phyloP scores from a whole-genome alignment of 2,797 vertebrate species.

The Cossypha niveicapilla region DNA sequence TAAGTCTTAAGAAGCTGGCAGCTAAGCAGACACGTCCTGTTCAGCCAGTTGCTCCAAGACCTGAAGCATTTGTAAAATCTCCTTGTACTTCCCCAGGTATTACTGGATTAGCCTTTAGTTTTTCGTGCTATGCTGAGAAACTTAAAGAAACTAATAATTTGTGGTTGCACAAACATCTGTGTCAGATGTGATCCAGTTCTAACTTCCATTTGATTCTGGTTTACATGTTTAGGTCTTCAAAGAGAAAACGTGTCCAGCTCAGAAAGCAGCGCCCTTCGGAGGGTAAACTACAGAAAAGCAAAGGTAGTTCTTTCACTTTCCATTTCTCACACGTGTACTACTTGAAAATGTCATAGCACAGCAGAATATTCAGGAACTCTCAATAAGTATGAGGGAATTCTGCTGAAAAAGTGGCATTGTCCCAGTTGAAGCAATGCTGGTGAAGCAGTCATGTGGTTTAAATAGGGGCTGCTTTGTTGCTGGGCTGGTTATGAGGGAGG shows the following conservation, averaged over 20 bases:
- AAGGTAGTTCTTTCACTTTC: slow-evolving; percentile 63
- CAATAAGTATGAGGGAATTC: not conserved
- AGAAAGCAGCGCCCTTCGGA: slow-evolving; percentile 68
- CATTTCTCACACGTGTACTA: accelerated
- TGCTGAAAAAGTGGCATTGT: not conserved
- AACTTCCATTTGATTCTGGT: not conserved
- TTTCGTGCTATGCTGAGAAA: not conserved
- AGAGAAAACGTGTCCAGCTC: slow-evolving; percentile 71
- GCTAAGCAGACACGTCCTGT: slow-evolving; percentile 95
- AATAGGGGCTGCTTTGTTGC: slow-evolving; percentile 17
- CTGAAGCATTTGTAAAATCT: slow-evolving; percentile 90
- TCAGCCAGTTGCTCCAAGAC: slow-evolving; percentile 94
- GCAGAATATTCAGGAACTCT: not conserved
- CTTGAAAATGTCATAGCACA: not conserved
- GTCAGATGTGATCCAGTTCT: not conserved
- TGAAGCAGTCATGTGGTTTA: not conserved
- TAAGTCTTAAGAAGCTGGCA: slow-evolving; percentile 94
- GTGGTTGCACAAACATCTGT: not conserved
- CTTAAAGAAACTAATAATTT: not conserved
- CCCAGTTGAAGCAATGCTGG: not conserved
- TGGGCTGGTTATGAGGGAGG: not conserved
- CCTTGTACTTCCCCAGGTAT: slow-evolving; percentile 86
- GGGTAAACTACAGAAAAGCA: slow-evolving; percentile 80
- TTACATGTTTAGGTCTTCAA: slow-evolving; percentile 59
- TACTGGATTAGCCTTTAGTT: not conserved